Base-by-base conservation (phyloP, 2,888 invertebrate species). In the Trachelus iudaicus region DNA sequence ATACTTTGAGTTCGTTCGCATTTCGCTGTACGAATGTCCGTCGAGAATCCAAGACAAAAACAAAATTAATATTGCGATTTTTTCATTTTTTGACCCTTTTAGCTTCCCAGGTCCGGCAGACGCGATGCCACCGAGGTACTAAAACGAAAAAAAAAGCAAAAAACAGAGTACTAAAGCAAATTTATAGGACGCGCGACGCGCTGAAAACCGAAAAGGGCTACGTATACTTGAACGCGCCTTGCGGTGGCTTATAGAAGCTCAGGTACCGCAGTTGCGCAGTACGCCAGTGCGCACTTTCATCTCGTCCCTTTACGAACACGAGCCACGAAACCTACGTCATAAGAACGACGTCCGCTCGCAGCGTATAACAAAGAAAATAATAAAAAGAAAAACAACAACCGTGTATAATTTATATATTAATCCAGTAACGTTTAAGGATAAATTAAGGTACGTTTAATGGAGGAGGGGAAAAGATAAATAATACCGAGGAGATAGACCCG, bases 61-160 rank as follows among this genome's bases (percentile, higher is more conserved):
- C 77, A 82, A 79, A 77, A 90, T 90, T 91, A 91, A 91, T 91
- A 85, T 84, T 88, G 91, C 91, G 91, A 91, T 85, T 90, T 91
- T 90, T 89, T 90, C 82, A 89, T 90, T 91, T 91, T 88, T 88
- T 90, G 88, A 91, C 87, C 40, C 89, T 91, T 91, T 91, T 91
- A 91, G 91, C 91, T 91, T 91, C 91, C 91, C 91, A 90, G 91
- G 91, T 89, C 91, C 91, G 91, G 90, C 91, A 90, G 91, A 91
- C 87, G 88, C 91, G 89, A 91, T 91, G 90, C 91, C 91, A 89
- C 90, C 91, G 86, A 91, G 91, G 90, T 91, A 91, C 91, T 91
- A 91, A 89, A 87, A 82, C 40, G 77, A 74, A 56, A 69, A 69
- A 75, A 68, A 13, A 56, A 12, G 15, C 31, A 34, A 13, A 56